Evolutionary conservation across 1,140 invertebrate species (phyloP).

Genomic region (Drosophila rufa): DNA sequence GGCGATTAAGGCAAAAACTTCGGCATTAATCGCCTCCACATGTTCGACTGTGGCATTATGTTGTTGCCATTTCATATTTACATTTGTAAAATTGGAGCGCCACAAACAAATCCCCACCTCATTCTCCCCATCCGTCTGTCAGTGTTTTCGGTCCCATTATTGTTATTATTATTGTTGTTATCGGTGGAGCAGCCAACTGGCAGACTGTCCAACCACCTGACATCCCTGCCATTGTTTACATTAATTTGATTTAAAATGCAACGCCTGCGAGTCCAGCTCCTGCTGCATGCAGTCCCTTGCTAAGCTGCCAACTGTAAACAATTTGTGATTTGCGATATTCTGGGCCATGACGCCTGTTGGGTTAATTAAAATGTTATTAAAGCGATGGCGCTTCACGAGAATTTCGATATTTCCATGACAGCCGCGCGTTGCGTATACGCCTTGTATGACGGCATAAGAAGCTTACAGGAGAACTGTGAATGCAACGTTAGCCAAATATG

Average conservation of each 20-base stretch:
- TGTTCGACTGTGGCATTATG: conserved; percentile 32
- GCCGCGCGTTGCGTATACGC: conserved; percentile 24
- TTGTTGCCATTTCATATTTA: conserved; percentile 42
- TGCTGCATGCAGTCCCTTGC: background rate
- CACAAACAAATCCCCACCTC: conserved; percentile 10
- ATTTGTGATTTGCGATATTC: conserved; percentile 48
- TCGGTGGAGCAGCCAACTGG: conserved; percentile 22
- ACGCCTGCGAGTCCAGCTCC: conserved; percentile 36
- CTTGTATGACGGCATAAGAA: background rate
- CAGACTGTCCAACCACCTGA: conserved; percentile 41
- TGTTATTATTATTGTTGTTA: conserved; percentile 12
- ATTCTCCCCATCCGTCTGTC: background rate
- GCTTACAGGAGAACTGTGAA: background rate
- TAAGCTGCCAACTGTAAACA: conserved; percentile 60
- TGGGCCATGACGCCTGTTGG: conserved; percentile 35
- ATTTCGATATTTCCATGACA: conserved; percentile 4
- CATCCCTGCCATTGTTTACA: conserved; percentile 69
- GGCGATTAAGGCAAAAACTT: conserved; percentile 7
- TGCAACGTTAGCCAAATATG: background rate
- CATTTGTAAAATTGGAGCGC: conserved; percentile 42
- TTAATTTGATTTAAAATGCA: conserved; percentile 74
- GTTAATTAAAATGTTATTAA: conserved; percentile 72
- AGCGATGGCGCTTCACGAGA: conserved; percentile 20
- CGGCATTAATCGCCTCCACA: conserved; percentile 30
- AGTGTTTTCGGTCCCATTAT: conserved; percentile 3